phyloP scores from a whole-genome alignment of 92 coral and sea anemone genomes.

The Micromussa lordhowensis region DNA sequence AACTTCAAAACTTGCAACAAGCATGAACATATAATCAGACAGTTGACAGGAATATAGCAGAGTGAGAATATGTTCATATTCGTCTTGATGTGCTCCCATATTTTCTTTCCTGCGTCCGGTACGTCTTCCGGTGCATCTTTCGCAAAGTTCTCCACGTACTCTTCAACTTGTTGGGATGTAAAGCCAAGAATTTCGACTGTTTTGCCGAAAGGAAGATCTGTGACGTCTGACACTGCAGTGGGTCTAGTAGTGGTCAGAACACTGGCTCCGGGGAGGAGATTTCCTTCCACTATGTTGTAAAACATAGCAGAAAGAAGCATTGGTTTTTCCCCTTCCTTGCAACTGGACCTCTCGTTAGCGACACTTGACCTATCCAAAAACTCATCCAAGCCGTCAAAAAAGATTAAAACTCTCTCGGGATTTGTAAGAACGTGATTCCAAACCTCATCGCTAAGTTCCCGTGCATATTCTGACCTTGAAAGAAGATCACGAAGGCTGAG shows the following conservation, averaged over 20 bases:
- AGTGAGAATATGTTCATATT: slow-evolving; percentile 21
- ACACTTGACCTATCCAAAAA: slow-evolving; percentile 8
- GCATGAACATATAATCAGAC: slow-evolving; percentile 48
- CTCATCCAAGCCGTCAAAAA: slow-evolving; percentile 70
- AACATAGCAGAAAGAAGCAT: slow-evolving; percentile 8
- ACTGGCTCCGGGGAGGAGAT: neutral
- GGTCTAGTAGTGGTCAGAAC: slow-evolving; percentile 32
- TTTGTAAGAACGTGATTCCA: slow-evolving; percentile 5
- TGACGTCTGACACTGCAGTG: neutral
- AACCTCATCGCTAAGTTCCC: neutral
- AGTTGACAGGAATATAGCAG: slow-evolving; percentile 60
- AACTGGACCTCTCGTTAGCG: neutral
- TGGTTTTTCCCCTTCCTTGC: too few relatives aligned
- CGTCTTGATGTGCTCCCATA: slow-evolving; percentile 5
- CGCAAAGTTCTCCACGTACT: slow-evolving; percentile 12
- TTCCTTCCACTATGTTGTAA: neutral
- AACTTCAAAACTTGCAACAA: neutral
- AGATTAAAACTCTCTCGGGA: slow-evolving; percentile 33
- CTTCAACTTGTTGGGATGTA: slow-evolving; percentile 6
- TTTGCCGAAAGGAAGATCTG: neutral
- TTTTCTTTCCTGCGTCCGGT: neutral
- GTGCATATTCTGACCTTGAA: neutral
- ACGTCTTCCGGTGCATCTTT: neutral
- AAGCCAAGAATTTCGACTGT: slow-evolving; percentile 20
- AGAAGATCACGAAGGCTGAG: slow-evolving; percentile 44